Percentiles rank a stretch among this genome's conserved stretches.
Conservation (phyloP, 1,140 invertebrate species). For the Magallana ariakensis region DNA sequence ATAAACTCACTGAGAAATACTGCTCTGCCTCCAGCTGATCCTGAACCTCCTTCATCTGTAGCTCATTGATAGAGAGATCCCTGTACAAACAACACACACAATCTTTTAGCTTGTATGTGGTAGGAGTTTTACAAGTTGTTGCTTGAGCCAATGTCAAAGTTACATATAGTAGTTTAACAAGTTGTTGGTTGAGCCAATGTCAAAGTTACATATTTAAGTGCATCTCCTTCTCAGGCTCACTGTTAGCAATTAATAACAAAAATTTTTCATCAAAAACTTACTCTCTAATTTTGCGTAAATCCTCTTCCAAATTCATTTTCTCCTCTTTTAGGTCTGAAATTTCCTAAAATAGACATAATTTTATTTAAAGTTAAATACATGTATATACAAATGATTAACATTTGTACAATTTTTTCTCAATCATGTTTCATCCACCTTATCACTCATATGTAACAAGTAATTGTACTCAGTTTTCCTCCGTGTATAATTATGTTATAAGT, state of each 20-base stretch:
- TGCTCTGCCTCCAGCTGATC: conserved; percentile 96
- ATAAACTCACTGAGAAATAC: conserved; percentile 85
- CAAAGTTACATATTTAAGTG: no score
- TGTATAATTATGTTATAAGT: no score
- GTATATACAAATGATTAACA: background rate
- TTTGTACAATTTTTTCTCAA: background rate
- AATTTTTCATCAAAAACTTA: conserved; percentile 65
- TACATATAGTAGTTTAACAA: no score
- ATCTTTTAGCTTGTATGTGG: conserved; percentile 81
- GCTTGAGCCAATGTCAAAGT: no score
- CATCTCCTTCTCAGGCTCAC: no score
- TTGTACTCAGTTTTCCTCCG: no score
- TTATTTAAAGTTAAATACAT: background rate
- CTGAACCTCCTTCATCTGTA: conserved; percentile 95
- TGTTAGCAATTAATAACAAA: no score
- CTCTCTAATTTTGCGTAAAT: conserved; percentile 89
- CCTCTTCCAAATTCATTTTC: conserved; percentile 88
- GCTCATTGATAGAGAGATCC: conserved; percentile 83
- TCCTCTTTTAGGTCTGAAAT: conserved; percentile 86
- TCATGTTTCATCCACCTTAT: no score
- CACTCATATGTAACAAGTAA: no score
- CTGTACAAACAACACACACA: conserved; percentile 65
- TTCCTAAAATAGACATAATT: conserved; percentile 81
- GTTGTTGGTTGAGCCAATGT: no score
- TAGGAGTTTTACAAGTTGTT: no score